Conservation (phyloP, 2,888 invertebrate genomes). For the Phyllotreta cruciferae region DNA sequence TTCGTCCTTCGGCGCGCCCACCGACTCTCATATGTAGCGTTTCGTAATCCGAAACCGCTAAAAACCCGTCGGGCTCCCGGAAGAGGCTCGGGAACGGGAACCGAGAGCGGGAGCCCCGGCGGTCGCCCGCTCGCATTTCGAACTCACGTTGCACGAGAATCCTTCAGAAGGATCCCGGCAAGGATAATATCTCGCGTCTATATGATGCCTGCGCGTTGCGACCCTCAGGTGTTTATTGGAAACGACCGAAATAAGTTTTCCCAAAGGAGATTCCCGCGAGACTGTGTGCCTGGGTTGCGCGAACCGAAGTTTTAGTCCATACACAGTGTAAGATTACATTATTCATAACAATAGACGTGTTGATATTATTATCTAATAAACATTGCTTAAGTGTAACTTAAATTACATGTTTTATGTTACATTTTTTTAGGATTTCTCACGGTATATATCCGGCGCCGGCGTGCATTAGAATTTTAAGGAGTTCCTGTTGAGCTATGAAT, state of each 20-base stretch:
- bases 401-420: too few species aligned
- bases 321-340: too few species aligned
- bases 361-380: too few species aligned
- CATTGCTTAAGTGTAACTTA: too few species aligned
- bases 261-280: conserved; percentile 10
- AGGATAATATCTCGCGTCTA: conserved; percentile 8
- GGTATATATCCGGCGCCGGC: too few species aligned
- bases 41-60: conserved; percentile 8
- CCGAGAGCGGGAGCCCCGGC: not conserved
- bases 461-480: too few species aligned
- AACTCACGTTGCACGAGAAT: conserved; percentile 4
- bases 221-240: conserved; percentile 30
- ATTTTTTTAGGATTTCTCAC: too few species aligned
- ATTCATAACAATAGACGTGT: too few species aligned
- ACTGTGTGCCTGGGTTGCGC: too few species aligned
- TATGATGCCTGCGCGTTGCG: not conserved
- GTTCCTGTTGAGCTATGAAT: too few species aligned
- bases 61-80: conserved; percentile 9
- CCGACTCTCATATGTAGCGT: conserved; percentile 5
- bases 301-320: too few species aligned
- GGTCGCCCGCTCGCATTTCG: conserved; percentile 5
- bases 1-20: conserved; percentile 1
- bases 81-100: not conserved
- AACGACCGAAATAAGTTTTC: conserved; percentile 27
- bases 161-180: not conserved